phyloP scores from a whole-genome alignment of 1,140 invertebrate genomes.

The Drosophila lini region DNA sequence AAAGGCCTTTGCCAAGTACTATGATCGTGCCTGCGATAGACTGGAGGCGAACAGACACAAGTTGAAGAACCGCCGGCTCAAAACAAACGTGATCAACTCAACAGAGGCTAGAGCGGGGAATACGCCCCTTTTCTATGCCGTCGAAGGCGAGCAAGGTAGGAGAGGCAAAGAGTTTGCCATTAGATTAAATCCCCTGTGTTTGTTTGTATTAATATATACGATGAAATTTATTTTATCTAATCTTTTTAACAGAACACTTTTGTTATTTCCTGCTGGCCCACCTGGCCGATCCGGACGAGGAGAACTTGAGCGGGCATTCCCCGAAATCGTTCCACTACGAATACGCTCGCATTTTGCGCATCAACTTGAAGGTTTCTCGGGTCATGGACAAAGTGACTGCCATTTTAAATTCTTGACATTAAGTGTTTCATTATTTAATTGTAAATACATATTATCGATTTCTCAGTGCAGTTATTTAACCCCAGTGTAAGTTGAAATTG shows the following conservation, averaged over 20 bases:
- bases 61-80: slow-evolving; percentile 45
- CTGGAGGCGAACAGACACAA: slow-evolving; percentile 39
- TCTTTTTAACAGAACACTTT: slow-evolving; percentile 60
- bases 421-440: slow-evolving; percentile 19
- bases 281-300: slow-evolving; percentile 64
- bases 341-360: slow-evolving; percentile 64
- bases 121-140: slow-evolving; percentile 68
- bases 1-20: slow-evolving; percentile 63
- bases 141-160: slow-evolving; percentile 64
- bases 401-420: slow-evolving; percentile 51
- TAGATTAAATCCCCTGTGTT: too few species aligned
- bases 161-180: too few species aligned
- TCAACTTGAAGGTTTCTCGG: slow-evolving; percentile 69
- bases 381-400: slow-evolving; percentile 68
- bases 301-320: slow-evolving; percentile 70
- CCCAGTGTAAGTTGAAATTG: slow-evolving; percentile 45
- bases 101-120: slow-evolving; percentile 65
- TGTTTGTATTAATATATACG: not conserved
- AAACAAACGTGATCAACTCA: slow-evolving; percentile 59
- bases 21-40: slow-evolving; percentile 61
- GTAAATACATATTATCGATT: slow-evolving; percentile 2
- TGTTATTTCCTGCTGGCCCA: slow-evolving; percentile 80
- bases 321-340: slow-evolving; percentile 74
- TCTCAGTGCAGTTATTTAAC: slow-evolving; percentile 13
- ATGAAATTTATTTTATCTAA: slow-evolving; percentile 9